Evolutionary conservation across 2,113 vertebrate genomes (phyloP), one percentile per base, ranked within the genome.

Genomic region (Neomonachus schauinslandi): DNA sequence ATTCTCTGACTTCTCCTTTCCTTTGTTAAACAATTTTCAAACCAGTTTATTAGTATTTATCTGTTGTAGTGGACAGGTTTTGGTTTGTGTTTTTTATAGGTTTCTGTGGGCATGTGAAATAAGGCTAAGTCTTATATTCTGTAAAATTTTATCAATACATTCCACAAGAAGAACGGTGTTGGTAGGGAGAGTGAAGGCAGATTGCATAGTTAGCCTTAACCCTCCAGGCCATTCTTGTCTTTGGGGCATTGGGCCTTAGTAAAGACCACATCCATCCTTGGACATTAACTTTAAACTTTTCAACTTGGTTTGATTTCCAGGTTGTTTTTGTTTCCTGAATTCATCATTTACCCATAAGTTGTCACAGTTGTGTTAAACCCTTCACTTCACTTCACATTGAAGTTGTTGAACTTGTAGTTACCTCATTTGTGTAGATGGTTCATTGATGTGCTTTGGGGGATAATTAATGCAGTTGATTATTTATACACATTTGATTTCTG

Each of bases 1-100:
- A 57, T 92, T 95, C 26, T 96, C 90, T 77, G 22, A 31, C 72
- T 76, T 93, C 61, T 80, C 8, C 31, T 55, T 67, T 76, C n/a
- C 53, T 89, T 76, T 90, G 42, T 31, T 86, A 46, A 77, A 77
- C 24, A 55, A 46, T 92, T 94, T 96, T 86, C 46, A 22, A 89
- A 24, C 18, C 14, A 63, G 71, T 42, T 93, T 90, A 42, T 39
- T 57, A 4, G 33, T 65, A 19, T 83, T 81, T 90, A 55, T 74
- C 69, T 76, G 63, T 61, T 96, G 16, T 28, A 61, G 42, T 49
- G 22, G 84, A 72, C 33, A 92, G 9, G 46, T 71, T 95, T 80
- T 42, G 3, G 6, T 87, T 89, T 96, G 28, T 36, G n/a, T 42
- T 92, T 96, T 89, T 92, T 22, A 26, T 19, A 59, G 39, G 28